These are phyloP conservation scores for Rhinophrynus dorsalis DNA, from an alignment of 2,797 vertebrate genomes.

Conservation along the genomic window DNA sequence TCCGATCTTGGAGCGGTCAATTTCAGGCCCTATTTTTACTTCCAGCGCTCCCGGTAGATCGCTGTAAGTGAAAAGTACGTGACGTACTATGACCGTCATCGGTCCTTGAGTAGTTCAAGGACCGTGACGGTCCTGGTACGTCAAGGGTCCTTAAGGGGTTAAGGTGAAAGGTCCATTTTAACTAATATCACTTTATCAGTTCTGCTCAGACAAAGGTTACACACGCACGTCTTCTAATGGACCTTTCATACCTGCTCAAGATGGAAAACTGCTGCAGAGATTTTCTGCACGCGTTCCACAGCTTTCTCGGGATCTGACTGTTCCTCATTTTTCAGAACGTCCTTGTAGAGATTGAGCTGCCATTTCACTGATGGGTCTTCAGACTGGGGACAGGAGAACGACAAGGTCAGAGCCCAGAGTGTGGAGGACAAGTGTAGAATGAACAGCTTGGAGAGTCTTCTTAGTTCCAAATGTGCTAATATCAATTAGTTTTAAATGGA, in stretches of 20 bases:
- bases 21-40: too few species aligned
- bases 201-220: too few species aligned
- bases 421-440: constrained; percentile 8
- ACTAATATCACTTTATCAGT: too few species aligned
- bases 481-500: constrained; percentile 28
- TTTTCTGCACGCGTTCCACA: constrained; percentile 92
- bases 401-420: constrained; percentile 18
- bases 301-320: constrained; percentile 82
- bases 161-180: too few species aligned
- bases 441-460: background rate
- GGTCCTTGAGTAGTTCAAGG: too few species aligned
- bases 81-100: too few species aligned
- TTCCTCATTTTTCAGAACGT: constrained; percentile 84
- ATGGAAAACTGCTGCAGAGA: constrained; percentile 96
- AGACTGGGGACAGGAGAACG: constrained; percentile 69
- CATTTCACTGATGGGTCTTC: constrained; percentile 96
- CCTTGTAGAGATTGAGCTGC: constrained; percentile 96
- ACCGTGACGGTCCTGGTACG: too few species aligned
- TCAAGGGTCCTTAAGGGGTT: too few species aligned
- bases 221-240: too few species aligned
- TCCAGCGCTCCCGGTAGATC: too few species aligned
- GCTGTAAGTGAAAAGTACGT: too few species aligned
- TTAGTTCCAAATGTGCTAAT: constrained; percentile 11
- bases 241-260: constrained; percentile 84
- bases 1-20: too few species aligned